phyloP scores from a whole-genome alignment of 2,797 vertebrate genomes.

The Poeciliopsis turneri region DNA sequence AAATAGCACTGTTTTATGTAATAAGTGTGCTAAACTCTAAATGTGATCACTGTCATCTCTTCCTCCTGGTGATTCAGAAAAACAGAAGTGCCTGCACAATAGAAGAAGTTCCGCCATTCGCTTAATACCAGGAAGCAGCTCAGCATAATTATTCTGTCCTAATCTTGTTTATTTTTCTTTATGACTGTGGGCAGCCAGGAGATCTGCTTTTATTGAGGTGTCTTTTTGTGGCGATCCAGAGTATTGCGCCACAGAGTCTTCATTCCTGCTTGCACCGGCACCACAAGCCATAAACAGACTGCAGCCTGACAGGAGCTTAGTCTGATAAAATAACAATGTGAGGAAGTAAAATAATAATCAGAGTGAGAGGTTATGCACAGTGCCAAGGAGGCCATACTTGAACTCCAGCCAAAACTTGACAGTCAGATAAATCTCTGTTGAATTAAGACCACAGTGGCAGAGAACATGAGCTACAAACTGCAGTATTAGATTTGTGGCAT shows the following conservation, averaged over 20 bases:
- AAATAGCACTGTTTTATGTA: slow-evolving; percentile 9
- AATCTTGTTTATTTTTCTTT: slow-evolving; percentile 76
- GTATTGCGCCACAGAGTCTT: slow-evolving; percentile 53
- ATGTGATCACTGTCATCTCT: slow-evolving; percentile 23
- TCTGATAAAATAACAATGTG: slow-evolving; percentile 56
- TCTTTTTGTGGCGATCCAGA: slow-evolving; percentile 60
- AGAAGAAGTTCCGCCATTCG: slow-evolving; percentile 46
- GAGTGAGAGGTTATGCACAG: slow-evolving; percentile 52
- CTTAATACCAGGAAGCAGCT: slow-evolving; percentile 75
- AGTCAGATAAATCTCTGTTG: slow-evolving; percentile 27
- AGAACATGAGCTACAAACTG: neutral
- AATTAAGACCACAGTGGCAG: slow-evolving; percentile 7
- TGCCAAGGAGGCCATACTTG: slow-evolving; percentile 30
- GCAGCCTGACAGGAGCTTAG: slow-evolving; percentile 49
- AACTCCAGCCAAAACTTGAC: slow-evolving; percentile 22
- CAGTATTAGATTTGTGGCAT: neutral
- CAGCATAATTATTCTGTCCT: slow-evolving; percentile 69
- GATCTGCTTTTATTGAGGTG: slow-evolving; percentile 76
- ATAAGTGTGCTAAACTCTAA: slow-evolving; percentile 18
- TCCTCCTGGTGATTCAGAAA: slow-evolving; percentile 14
- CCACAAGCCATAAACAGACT: slow-evolving; percentile 59
- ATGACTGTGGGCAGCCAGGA: slow-evolving; percentile 68
- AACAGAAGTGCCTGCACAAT: slow-evolving; percentile 41
- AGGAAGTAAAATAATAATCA: slow-evolving; percentile 67
- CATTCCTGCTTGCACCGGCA: slow-evolving; percentile 65